Base-by-base conservation (phyloP, 1,140 invertebrate species). In the Copidosoma floridanum region DNA sequence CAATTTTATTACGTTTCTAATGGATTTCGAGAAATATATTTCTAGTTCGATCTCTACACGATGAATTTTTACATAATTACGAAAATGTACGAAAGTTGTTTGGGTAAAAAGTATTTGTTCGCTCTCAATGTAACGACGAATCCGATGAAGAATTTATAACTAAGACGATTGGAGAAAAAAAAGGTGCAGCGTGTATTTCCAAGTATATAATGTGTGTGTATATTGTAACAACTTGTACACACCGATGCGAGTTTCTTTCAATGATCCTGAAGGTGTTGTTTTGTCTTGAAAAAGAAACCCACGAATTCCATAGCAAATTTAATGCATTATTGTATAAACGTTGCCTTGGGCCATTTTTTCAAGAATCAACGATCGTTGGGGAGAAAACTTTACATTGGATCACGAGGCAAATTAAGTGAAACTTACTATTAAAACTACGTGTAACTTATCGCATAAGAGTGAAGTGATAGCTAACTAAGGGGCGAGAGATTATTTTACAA, bases 381-480 rank as follows among this genome's bases (percentile, higher is more conserved):
- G 8, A 20, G 3, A 58, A 51, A 44, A 7, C 35, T 52, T 58
- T 18, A 27, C 21, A 20, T 27, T 23, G 44, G 29, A 21, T 43
- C 16, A 52, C 48, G 47, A 66, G 60, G 48, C 61, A 63, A 61
- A 62, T 63, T 52, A 61, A 52, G 60, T 67, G 64, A 68, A 50
- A 65, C 29, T 58, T n/a, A 55, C 44, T 44, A 58, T 21, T 8
- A 12, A 44, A 27, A 40, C 63, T 63, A 44, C 59, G 50, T 66
- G 64, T 55, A 66, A 68, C 26, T 65, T 66, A 60, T 24, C 48
- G 51, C 27, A 26, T 53, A 46, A 20, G 46, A 35, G 29, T 50
- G 37, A 57, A 27, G 44, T 37, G 44, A 48, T 48, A 57, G 37
- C 32, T 35, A 46, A n/a, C 23, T 35, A 32, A 24, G 43, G 20